Evolutionary conservation across 2,888 invertebrate genomes (phyloP).

Genomic region (Rhimphoctona megacephalus): DNA sequence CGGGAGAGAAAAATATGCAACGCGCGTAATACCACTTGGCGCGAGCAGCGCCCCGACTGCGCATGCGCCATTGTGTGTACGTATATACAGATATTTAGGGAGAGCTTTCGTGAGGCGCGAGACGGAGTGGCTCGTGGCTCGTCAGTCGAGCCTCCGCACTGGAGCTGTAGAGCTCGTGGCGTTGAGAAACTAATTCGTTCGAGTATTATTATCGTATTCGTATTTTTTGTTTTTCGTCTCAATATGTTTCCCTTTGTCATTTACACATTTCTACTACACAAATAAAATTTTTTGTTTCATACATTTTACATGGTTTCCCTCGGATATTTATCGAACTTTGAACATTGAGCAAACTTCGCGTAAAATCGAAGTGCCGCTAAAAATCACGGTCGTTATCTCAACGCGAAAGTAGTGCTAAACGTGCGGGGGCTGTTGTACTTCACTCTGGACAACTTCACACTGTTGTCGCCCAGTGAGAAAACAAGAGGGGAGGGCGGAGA

Average conservation of each 20-base stretch:
- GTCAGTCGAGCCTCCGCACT: slow-evolving; percentile 67
- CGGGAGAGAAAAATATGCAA: slow-evolving; percentile 52
- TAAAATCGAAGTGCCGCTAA: slow-evolving; percentile 1
- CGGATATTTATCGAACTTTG: not conserved
- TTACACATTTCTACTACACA: not conserved
- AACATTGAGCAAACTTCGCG: not conserved
- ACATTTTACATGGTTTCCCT: not conserved
- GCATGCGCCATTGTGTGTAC: slow-evolving; percentile 8
- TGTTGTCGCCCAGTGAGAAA: slow-evolving; percentile 6
- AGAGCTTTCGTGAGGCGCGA: slow-evolving; percentile 40
- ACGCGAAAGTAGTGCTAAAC: slow-evolving; percentile 9
- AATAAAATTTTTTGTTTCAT: not conserved
- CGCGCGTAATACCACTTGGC: slow-evolving; percentile 59
- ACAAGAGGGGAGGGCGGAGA: not conserved
- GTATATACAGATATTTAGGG: slow-evolving; percentile 6
- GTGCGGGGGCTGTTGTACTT: slow-evolving; percentile 15
- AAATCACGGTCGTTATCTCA: not conserved
- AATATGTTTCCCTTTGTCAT: not conserved
- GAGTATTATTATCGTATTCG: not conserved
- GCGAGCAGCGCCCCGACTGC: slow-evolving; percentile 47
- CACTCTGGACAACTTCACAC: slow-evolving; percentile 35
- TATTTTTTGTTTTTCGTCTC: not conserved
- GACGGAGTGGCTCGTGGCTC: slow-evolving; percentile 64
- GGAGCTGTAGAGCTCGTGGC: slow-evolving; percentile 51
- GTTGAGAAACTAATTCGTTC: not conserved